Percentiles rank a stretch among this genome's conserved stretches.
phyloP scores from a whole-genome alignment of 2,888 invertebrate species.

The Caenorhabditis sp. region DNA sequence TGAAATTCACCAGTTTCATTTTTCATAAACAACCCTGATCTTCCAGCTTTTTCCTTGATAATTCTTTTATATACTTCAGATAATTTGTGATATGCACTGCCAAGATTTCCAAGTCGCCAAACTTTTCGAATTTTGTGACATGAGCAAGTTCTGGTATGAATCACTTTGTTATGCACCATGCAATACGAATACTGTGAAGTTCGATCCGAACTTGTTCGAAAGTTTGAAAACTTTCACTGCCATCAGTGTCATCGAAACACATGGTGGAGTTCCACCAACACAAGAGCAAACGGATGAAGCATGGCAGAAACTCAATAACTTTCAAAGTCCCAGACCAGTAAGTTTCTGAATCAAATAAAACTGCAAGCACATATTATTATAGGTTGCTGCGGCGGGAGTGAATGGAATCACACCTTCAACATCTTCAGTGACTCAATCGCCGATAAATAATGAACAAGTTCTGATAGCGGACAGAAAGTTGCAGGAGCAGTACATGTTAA shows the following conservation, averaged over 20 bases:
- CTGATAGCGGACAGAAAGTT: not conserved
- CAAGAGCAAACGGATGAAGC: not conserved
- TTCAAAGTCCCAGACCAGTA: not conserved
- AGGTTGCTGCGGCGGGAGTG: not conserved
- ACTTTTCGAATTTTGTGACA: constrained; percentile 66
- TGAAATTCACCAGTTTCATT: no score
- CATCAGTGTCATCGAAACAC: constrained; percentile 36
- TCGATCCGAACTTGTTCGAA: constrained; percentile 39
- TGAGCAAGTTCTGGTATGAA: constrained; percentile 62
- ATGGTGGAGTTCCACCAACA: constrained; percentile 1
- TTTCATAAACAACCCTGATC: no score
- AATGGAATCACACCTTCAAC: not conserved
- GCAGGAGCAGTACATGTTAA: not conserved
- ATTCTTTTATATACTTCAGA: constrained; percentile 41
- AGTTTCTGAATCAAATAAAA: not conserved
- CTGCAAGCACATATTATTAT: not conserved
- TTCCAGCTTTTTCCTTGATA: no score
- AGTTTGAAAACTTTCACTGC: constrained; percentile 42
- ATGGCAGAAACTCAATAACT: constrained; percentile 7
- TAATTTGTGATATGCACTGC: constrained; percentile 58
- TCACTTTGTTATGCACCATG: constrained; percentile 41
- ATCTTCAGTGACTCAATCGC: no score
- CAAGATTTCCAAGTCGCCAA: constrained; percentile 68
- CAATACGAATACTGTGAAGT: constrained; percentile 43
- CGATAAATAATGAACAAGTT: not conserved